Conservation (phyloP, 2,888 invertebrate genomes). For the Dicycla oo region DNA sequence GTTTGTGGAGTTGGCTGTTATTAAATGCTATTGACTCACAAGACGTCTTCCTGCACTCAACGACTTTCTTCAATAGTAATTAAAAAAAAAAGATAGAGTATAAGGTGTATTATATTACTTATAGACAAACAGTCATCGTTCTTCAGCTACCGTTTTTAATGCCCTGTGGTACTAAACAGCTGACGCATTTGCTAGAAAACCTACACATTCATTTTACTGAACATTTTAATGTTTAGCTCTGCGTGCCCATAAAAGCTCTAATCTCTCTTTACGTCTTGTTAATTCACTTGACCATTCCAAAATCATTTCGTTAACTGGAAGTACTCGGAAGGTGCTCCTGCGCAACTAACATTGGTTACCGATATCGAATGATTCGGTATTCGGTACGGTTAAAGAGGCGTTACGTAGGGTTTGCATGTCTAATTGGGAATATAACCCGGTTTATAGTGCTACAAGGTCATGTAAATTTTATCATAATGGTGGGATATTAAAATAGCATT, state of each 20-base stretch:
- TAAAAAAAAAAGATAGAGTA: background rate
- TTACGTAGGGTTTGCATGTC: constrained; percentile 69
- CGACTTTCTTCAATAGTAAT: background rate
- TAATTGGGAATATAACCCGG: constrained; percentile 59
- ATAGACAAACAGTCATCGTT: background rate
- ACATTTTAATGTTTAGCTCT: constrained; percentile 58
- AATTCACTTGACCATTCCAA: constrained; percentile 84
- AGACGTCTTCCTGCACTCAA: background rate
- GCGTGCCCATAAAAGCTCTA: constrained; percentile 72
- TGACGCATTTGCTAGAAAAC: constrained; percentile 34
- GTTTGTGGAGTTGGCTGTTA: background rate
- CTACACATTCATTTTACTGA: constrained; percentile 52
- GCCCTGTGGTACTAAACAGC: constrained; percentile 6
- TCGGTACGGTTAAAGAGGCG: constrained; percentile 73
- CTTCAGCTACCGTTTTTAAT: background rate
- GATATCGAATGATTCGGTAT: constrained; percentile 76
- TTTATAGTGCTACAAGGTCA: constrained; percentile 11
- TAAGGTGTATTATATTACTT: too few relatives aligned
- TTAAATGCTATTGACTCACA: background rate
- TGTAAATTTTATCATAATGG: constrained; percentile 10
- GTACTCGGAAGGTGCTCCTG: constrained; percentile 47
- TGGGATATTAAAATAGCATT: background rate
- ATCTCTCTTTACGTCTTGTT: constrained; percentile 84
- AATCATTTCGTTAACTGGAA: constrained; percentile 80
- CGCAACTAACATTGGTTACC: constrained; percentile 80